Conservation (phyloP, 2,797 vertebrate genomes). For the Synanceia verrucosa region DNA sequence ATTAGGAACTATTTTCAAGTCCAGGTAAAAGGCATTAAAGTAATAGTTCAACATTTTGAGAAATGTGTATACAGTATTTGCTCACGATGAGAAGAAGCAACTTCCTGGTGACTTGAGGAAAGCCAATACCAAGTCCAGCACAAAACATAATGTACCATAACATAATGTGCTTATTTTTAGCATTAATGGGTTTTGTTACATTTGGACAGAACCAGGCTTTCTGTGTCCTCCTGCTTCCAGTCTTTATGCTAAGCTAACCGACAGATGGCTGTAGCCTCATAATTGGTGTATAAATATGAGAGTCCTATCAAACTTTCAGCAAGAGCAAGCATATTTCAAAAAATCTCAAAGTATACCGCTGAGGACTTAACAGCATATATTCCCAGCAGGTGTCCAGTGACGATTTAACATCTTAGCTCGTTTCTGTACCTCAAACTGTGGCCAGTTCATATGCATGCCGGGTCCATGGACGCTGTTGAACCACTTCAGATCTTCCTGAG, state of each 20-base stretch:
- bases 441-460: slow-evolving; percentile 98
- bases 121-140: not conserved
- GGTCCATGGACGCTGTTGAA: slow-evolving; percentile 91
- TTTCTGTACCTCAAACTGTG: slow-evolving; percentile 91
- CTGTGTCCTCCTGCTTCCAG: not conserved
- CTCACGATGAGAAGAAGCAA: not conserved
- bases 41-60: not conserved
- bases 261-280: not conserved
- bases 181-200: not conserved
- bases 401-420: not conserved
- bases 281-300: not conserved
- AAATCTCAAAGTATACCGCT: not conserved
- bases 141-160: not conserved
- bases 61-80: not conserved
- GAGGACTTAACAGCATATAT: not conserved
- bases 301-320: not conserved
- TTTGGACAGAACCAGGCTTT: not conserved
- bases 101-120: not conserved
- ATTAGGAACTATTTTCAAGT: not conserved
- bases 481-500: slow-evolving; percentile 94
- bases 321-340: not conserved
- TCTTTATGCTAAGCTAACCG: not conserved
- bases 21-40: not conserved
- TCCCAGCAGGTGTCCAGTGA: not conserved
- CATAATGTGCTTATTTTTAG: not conserved